Base-by-base conservation (phyloP, 2,797 vertebrate genomes). In the Diceros bicornis region DNA sequence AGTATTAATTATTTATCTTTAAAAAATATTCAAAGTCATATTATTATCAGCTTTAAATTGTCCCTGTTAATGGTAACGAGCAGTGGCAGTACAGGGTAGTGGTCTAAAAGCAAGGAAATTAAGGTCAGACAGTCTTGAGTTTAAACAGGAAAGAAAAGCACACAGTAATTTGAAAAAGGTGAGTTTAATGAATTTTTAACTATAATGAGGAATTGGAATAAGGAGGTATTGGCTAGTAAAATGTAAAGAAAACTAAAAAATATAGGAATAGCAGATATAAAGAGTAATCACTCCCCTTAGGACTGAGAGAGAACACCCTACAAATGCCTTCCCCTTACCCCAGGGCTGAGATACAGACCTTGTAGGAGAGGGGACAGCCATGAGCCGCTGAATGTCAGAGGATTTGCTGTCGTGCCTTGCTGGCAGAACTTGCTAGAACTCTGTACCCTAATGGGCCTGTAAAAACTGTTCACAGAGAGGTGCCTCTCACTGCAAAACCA, bases 1-100 rank as follows among this genome's bases (percentile, higher is more conserved):
- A 71, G 25, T 66, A 72, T 69, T 81, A 89, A 86, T 32, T 57
- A 89, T 89, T 74, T 72, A 55, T 86, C 62, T 94, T 47, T 91
- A 20, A 47, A 66, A 87, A 47, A 74, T 81, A 71, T 74, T n/a
- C 29, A 91, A 74, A 68, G 9, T 7, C 68, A 74, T 29, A n/a
- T 82, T 41, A 72, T 82, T 82, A 66, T 72, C 23, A 37, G 27
- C n/a, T 92, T 82, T 86, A 66, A 77, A 16, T 64, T 75, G 5
- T 69, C 52, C 47, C 9, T 29, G 29, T 66, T 85, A 77, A 59
- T 18, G 18, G 17, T 50, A 69, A 69, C 3, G 10, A 82, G 27
- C 17, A 52, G 29, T 44, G n/a, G 17, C 55, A 34, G n/a, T 50
- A 66, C 47, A 72, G 23, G 21, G 10, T 34, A 82, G 66, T 25